Conservation (phyloP, 2,113 vertebrate genomes). For the Eira barbara region DNA sequence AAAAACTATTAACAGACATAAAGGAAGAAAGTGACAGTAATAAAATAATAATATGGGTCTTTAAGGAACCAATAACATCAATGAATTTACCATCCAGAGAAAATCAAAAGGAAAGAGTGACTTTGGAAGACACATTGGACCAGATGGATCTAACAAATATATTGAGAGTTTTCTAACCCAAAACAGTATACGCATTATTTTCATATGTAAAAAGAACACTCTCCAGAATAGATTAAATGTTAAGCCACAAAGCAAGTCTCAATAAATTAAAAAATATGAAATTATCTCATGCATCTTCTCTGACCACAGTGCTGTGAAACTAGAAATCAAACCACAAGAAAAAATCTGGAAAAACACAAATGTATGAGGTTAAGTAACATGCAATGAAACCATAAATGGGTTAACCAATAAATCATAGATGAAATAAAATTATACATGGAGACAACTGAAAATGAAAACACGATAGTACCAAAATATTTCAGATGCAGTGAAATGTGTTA, state of each 20-base stretch:
- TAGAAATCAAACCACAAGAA: not conserved
- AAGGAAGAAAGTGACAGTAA: no score
- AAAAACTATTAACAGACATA: no score
- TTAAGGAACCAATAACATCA: no score
- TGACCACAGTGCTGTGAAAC: not conserved
- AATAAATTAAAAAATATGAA: not conserved
- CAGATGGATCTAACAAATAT: no score
- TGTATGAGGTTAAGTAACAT: not conserved
- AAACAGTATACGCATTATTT: no score
- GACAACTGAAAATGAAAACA: not conserved
- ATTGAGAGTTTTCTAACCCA: no score
- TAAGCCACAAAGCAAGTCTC: not conserved
- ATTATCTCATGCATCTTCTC: not conserved
- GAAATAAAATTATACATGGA: not conserved
- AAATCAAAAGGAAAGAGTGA: no score
- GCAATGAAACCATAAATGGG: not conserved
- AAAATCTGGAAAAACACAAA: not conserved
- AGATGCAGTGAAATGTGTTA: no score
- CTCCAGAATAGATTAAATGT: not conserved
- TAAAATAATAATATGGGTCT: no score
- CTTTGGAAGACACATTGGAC: no score
- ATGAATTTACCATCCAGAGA: no score
- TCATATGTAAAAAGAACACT: not conserved
- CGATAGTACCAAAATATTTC: no score
- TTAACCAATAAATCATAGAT: not conserved